Conservation (phyloP, 2,888 invertebrate species). For the Gastracanthus pulcherrimus region DNA sequence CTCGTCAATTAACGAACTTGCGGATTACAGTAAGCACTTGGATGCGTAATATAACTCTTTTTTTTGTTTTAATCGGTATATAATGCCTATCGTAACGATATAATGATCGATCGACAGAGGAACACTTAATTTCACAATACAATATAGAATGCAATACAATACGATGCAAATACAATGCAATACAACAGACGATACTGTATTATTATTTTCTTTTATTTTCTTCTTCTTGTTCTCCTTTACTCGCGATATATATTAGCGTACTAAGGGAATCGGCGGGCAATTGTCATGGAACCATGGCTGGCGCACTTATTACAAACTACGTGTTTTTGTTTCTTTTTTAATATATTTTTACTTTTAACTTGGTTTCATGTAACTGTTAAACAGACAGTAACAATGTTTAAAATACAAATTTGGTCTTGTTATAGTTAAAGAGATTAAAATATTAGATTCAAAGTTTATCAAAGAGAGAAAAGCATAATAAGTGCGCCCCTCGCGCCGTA, state of each 20-base stretch:
- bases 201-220: not conserved
- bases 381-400: too few species aligned
- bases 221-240: not conserved
- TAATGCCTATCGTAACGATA: conserved; percentile 39
- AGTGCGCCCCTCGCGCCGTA: not conserved
- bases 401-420: not conserved
- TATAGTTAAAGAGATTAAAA: not conserved
- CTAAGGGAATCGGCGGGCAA: not conserved
- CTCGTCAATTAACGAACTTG: conserved; percentile 49
- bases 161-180: conserved; percentile 42
- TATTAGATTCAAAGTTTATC: too few species aligned
- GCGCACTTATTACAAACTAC: not conserved
- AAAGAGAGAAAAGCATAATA: not conserved
- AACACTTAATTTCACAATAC: conserved; percentile 50
- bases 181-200: conserved; percentile 30
- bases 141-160: conserved; percentile 41
- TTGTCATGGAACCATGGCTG: not conserved
- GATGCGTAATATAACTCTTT: conserved; percentile 5
- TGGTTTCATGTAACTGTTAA: too few species aligned
- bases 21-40: conserved; percentile 46
- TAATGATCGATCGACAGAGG: conserved; percentile 45
- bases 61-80: not conserved
- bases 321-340: not conserved
- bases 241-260: not conserved
- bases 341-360: not conserved